Conservation (phyloP, 2,888 invertebrate species). For the Diarsia brunnea region DNA sequence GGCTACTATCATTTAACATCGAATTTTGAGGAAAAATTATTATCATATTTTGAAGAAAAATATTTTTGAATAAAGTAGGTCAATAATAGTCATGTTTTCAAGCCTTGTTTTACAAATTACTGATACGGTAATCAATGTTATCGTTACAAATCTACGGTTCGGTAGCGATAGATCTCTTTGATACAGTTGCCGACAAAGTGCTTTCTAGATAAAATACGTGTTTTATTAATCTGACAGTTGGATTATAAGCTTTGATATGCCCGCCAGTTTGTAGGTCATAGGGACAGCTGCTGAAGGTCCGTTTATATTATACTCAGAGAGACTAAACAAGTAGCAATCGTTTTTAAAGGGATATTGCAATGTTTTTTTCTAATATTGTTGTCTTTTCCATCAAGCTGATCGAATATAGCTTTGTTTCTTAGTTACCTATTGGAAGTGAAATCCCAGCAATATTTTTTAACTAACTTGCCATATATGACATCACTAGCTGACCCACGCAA, state of each 20-base stretch:
- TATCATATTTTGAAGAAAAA: neutral
- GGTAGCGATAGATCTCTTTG: conserved; percentile 12
- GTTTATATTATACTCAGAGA: too few relatives aligned
- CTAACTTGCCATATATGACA: too few relatives aligned
- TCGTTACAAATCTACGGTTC: conserved; percentile 13
- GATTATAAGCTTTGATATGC: conserved; percentile 17
- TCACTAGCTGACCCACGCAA: too few relatives aligned
- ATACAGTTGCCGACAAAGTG: conserved; percentile 26
- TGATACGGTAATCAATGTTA: conserved; percentile 33
- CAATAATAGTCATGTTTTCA: conserved; percentile 13
- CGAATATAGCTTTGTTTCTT: too few relatives aligned
- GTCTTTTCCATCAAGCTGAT: too few relatives aligned
- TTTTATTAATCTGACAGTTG: conserved; percentile 13
- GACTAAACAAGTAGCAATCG: too few relatives aligned
- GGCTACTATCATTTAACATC: neutral
- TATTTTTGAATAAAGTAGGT: conserved; percentile 29
- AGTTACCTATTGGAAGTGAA: too few relatives aligned
- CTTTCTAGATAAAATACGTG: conserved; percentile 23
- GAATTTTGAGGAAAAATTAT: neutral
- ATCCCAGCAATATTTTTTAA: too few relatives aligned
- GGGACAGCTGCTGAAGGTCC: too few relatives aligned
- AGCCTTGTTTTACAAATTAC: conserved; percentile 30
- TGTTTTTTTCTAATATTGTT: too few relatives aligned
- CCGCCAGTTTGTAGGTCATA: conserved; percentile 1
- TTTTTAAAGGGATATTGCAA: too few relatives aligned